Percentiles rank a stretch among this genome's conserved stretches.
phyloP scores from a whole-genome alignment of 2,888 invertebrate species.

The Uloborus plumipes region DNA sequence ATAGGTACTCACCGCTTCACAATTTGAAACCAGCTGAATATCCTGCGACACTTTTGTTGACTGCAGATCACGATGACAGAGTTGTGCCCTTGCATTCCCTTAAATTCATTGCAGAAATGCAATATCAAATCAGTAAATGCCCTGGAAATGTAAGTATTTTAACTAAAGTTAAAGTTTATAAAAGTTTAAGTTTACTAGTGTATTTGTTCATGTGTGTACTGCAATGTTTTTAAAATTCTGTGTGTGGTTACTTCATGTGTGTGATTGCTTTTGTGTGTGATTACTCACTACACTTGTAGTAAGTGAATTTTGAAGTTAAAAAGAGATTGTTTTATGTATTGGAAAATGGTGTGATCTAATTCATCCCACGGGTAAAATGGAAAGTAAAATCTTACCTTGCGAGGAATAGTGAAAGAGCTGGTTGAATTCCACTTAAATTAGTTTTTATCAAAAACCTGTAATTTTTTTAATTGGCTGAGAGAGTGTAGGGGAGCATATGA shows the following conservation, averaged over 20 bases:
- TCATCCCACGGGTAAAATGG: too few relatives aligned
- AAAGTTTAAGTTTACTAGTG: not conserved
- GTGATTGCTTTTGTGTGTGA: not conserved
- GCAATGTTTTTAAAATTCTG: not conserved
- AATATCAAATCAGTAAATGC: conserved; percentile 79
- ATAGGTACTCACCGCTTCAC: conserved; percentile 87
- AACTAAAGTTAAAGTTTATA: not conserved
- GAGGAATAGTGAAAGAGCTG: too few relatives aligned
- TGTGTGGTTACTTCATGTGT: not conserved
- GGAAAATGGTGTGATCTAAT: too few relatives aligned
- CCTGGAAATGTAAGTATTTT: conserved; percentile 74
- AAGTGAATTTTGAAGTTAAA: too few relatives aligned
- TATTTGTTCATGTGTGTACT: not conserved
- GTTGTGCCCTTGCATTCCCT: conserved; percentile 97
- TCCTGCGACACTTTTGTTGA: conserved; percentile 90
- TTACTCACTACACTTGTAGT: too few relatives aligned
- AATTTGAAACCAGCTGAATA: conserved; percentile 87
- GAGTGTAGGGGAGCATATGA: too few relatives aligned
- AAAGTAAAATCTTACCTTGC: too few relatives aligned
- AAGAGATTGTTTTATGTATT: too few relatives aligned
- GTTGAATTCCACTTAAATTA: too few relatives aligned
- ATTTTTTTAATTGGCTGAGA: too few relatives aligned
- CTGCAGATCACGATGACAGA: conserved; percentile 97
- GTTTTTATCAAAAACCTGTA: too few relatives aligned
- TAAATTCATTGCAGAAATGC: conserved; percentile 92